Evolutionary conservation across 1,140 invertebrate species (phyloP), one percentile per base, ranked within the genome.

Genomic region (Pseudomyrmex cubaensis): DNA sequence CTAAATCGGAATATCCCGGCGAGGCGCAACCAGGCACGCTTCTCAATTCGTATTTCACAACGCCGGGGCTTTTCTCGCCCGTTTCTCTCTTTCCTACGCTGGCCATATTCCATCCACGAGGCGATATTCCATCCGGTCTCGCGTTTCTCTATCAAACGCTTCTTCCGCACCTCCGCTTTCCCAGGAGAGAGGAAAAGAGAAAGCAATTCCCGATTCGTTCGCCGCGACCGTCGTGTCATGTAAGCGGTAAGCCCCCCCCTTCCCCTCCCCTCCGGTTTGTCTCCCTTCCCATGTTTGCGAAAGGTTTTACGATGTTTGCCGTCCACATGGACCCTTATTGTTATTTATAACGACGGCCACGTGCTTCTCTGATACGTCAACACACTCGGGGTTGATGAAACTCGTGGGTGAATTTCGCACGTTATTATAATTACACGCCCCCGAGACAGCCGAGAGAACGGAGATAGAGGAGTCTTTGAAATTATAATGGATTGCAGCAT

Each of bases 241-340:
- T 75, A 57, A 57, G 25, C 77, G 63, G 70, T 2, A 10, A 13
- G 2, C 17, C 48, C 25, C 57, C 72, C 54, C 17, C 46, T 50
- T 12, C 1, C 9, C 72, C 54, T 13, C 46, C 12, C 12, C 1
- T 0, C 9, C 74, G 20, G 17, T 7, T 35, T 35, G 35, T 35
- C 35, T 35, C 35, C 20, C 73, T 75, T 62, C 63, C 22, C 7
- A 17, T 92, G 86, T 91, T 92, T 92, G 83, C 90, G 73, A 69
- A 90, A 85, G 87, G 83, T 88, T 90, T 87, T 90, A 90, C 87
- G 87, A 87, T 91, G 91, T 92, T 92, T 91, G 85, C 85, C 74
- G 75, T 92, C 85, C 85, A 80, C 84, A 69, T 83, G 84, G 77
- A 84, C 63, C 82, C 83, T 90, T 90, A 91, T 87, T 90, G 87